Conservation (phyloP, 2,888 invertebrate genomes). For the Pandemis cinnamomeana region DNA sequence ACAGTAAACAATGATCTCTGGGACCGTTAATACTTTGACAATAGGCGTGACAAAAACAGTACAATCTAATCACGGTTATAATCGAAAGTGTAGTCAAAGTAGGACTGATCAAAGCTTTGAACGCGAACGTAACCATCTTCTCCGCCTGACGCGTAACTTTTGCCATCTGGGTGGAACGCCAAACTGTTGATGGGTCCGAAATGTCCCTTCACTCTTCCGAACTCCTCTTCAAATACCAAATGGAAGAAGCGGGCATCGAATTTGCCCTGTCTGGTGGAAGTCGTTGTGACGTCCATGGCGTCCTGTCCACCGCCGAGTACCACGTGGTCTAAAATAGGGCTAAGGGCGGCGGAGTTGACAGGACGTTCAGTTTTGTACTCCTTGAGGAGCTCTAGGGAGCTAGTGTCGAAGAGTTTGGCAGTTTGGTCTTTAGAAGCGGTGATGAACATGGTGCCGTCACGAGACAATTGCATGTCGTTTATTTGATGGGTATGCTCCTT, state of each 20-base stretch:
- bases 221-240: constrained; percentile 98
- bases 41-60: constrained; percentile 2
- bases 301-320: constrained; percentile 99
- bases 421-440: constrained; percentile 99
- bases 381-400: constrained; percentile 93
- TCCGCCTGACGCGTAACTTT: constrained; percentile 98
- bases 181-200: constrained; percentile 99
- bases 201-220: constrained; percentile 99
- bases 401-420: constrained; percentile 96
- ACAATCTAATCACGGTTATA: constrained; percentile 82
- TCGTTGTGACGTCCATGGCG: constrained; percentile 99
- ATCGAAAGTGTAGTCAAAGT: constrained; percentile 98
- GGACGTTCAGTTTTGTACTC: constrained; percentile 99
- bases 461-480: constrained; percentile 98
- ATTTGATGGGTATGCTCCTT: constrained; percentile 94
- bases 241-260: constrained; percentile 98
- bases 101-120: constrained; percentile 97
- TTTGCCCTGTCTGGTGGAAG: constrained; percentile 96
- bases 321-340: constrained; percentile 97
- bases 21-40: constrained; percentile 23
- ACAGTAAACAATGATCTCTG: constrained; percentile 2
- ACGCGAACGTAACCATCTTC: constrained; percentile 99
- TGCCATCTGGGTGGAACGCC: constrained; percentile 99
- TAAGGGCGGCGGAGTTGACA: constrained; percentile 98
- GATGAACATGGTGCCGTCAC: constrained; percentile 97